phyloP scores from a whole-genome alignment of 1,140 invertebrate genomes.

The Trachelipus rathkii region DNA sequence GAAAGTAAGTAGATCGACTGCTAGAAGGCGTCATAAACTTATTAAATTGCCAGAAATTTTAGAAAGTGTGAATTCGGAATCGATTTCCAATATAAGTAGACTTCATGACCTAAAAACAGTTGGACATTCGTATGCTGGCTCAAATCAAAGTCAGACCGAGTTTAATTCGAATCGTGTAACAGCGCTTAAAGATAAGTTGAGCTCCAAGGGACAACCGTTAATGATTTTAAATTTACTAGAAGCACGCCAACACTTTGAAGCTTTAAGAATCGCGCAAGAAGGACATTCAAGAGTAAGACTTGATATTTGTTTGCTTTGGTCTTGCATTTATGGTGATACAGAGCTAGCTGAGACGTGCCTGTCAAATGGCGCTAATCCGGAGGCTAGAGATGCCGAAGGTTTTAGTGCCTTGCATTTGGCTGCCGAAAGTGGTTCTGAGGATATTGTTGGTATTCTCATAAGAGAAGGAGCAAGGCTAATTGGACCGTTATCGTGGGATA shows the following conservation, averaged over 20 bases:
- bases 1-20: background rate
- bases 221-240: constrained; percentile 32
- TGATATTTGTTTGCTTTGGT: constrained; percentile 41
- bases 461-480: constrained; percentile 62
- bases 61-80: background rate
- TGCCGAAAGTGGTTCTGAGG: constrained; percentile 63
- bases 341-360: constrained; percentile 31
- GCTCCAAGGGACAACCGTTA: constrained; percentile 32
- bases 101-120: background rate
- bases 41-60: background rate
- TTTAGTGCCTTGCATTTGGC: constrained; percentile 41
- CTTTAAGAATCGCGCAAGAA: constrained; percentile 23
- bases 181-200: constrained; percentile 28
- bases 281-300: constrained; percentile 27
- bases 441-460: constrained; percentile 62
- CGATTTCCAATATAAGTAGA: background rate
- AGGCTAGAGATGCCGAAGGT: constrained; percentile 37
- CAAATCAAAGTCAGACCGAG: background rate
- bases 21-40: background rate
- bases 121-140: background rate
- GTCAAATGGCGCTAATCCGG: constrained; percentile 31
- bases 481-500: constrained; percentile 58
- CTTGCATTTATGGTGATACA: constrained; percentile 34
- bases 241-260: constrained; percentile 28
- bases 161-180: background rate